Percentiles rank a stretch among this genome's conserved stretches.
Evolutionary conservation across 1,140 invertebrate species (phyloP).

Genomic region (Aleiodes sp.): DNA sequence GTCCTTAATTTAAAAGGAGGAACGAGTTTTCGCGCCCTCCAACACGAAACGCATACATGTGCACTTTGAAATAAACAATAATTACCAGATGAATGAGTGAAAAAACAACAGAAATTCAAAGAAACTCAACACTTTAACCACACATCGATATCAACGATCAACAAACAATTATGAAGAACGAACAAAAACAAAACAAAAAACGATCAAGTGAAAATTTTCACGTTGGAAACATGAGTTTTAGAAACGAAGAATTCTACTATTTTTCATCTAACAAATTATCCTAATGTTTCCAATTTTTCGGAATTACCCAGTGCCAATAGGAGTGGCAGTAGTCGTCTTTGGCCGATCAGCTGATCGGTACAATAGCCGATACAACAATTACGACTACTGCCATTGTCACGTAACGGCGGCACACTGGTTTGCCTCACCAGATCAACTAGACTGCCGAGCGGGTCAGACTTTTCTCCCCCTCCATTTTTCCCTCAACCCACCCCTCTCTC

Average conservation of each 20-base stretch:
- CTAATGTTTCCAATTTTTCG: too few species aligned
- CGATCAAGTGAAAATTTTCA: background rate
- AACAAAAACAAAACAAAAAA: background rate
- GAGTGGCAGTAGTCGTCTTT: conserved; percentile 32
- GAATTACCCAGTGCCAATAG: background rate
- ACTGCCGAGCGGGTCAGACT: conserved; percentile 44
- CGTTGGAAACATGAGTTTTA: background rate
- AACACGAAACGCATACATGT: conserved; percentile 42
- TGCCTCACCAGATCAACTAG: conserved; percentile 42
- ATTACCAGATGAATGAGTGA: conserved; percentile 6
- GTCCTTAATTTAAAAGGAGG: conserved; percentile 35
- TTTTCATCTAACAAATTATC: background rate
- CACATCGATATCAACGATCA: too few species aligned
- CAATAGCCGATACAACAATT: conserved; percentile 43
- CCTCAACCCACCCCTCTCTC: conserved; percentile 23
- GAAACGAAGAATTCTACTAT: background rate
- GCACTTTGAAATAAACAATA: conserved; percentile 33
- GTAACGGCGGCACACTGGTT: conserved; percentile 48
- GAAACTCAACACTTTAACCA: background rate
- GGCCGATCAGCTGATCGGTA: conserved; percentile 54
- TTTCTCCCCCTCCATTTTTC: conserved; percentile 11
- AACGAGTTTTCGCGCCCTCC: conserved; percentile 36
- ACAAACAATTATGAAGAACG: background rate
- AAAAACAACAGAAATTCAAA: background rate
- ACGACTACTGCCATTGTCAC: conserved; percentile 53